Base-by-base conservation (phyloP, 2,888 invertebrate species). In the Scaptomyza parva region DNA sequence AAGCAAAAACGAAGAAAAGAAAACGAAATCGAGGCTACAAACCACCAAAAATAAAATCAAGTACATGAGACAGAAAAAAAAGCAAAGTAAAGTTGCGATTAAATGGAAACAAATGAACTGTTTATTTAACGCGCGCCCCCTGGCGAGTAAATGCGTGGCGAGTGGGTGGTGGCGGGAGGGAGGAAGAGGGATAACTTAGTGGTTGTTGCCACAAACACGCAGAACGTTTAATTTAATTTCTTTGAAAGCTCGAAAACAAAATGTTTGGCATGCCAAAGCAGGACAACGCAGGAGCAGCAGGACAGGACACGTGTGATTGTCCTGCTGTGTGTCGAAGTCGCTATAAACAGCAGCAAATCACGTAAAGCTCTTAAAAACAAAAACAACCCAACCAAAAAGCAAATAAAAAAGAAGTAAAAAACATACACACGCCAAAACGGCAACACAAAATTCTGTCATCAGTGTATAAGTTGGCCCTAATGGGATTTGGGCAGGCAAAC, bases 221-320 rank as follows among this genome's bases (percentile, higher is more conserved):
- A 88, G 78, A 86, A 84, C 88, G 88, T 76, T 89, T 88, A 82
- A 89, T 84, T 89, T 86, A 88, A 89, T 89, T 89, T 88, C 86
- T 76, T 69, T 84, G 84, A 86, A 85, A 85, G 88, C 85, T 83
- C 70, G 60, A 70, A 66, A 80, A 87, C 88, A 82, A 82, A 86
- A 86, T 84, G 73, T 47, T 69, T 75, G 68, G 71, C 74, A 76
- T 80, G 72, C 77, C 83, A 76, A 14, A 33, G 63, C 70, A 50
- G 70, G 66, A 76, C 70, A 50, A 47, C 48, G 41, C 50, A 51
- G 41, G 43, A 40, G 24, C 50, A 51, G 41, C 48, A 40, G 24
- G 22, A 22, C 59, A 58, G 71, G 35, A 48, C 82, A 82, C 78
- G 76, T 84, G 84, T 83, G 80, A 76, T 70, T 66, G 51, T 71